Evolutionary conservation across 2,888 invertebrate genomes (phyloP), one percentile per base, ranked within the genome.

Genomic region (Tortricodes alternella): DNA sequence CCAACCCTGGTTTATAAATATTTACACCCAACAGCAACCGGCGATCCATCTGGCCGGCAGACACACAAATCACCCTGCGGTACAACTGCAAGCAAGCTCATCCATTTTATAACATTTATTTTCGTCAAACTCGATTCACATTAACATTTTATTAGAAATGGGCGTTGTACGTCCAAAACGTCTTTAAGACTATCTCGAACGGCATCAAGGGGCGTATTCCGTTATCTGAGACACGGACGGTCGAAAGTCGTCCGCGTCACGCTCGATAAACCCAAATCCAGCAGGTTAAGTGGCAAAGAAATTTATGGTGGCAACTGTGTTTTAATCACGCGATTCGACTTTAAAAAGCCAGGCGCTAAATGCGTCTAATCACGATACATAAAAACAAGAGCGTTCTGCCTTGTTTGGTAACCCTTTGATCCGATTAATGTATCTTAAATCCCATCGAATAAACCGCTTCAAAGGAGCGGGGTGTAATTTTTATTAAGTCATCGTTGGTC

Each of bases 291-390:
- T 27, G 55, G 48, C 56, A 49, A 56, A 56, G 37, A 44, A 56
- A 56, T 56, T 56, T 56, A 56, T 56, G 56, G 56, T 50, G 50
- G 56, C 56, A 32, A 37, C 56, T 18, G 38, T 11, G 50, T 44
- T 56, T 38, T 50, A 56, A 56, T 56, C 56, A 56, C 56, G 56
- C 56, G 56, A 56, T 56, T 37, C 43, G 43, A 44, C 56, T 32
- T 50, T 56, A 56, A 56, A 56, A 56, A 50, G 24, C 55, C 9
- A 49, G 56, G 56, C 56, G 56, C 24, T 56, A 56, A 56, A 56
- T 56, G 50, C 49, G 18, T 50, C 21, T 18, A 11, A 50, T 11
- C 56, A 56, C 56, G 56, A 50, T 29, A 56, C 16, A 29, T 37
- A 32, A 21, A 19, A 32, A 32, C 16, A 19, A 15, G 29, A n/a